Evolutionary conservation across 2,888 invertebrate species (phyloP).

Genomic region (Hemithea aestivaria): DNA sequence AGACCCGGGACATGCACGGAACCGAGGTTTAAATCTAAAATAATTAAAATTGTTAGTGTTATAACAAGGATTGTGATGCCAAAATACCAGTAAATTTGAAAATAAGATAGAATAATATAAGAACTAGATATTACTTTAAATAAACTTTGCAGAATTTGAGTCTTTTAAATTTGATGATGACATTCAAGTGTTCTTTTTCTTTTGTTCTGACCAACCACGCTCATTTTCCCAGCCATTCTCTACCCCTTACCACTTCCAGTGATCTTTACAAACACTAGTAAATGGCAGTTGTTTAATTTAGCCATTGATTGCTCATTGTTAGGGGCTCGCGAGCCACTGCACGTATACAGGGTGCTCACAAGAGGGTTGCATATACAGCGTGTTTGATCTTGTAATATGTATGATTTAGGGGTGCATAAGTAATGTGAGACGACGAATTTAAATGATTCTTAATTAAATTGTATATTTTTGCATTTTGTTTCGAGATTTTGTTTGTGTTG

Average conservation of each 20-base stretch:
- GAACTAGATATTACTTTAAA: too few species aligned
- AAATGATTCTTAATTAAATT: constrained; percentile 23
- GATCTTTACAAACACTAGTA: constrained; percentile 22
- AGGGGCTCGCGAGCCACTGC: constrained; percentile 50
- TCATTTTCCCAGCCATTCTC: background rate
- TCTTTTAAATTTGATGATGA: too few species aligned
- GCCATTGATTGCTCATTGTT: constrained; percentile 75
- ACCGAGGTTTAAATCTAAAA: too few species aligned
- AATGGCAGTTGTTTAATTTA: constrained; percentile 71
- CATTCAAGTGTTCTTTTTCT: too few species aligned
- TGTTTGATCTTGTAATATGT: constrained; percentile 47
- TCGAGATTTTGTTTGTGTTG: constrained; percentile 5
- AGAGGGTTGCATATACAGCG: constrained; percentile 49
- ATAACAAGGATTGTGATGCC: too few species aligned
- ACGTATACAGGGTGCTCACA: constrained; percentile 37
- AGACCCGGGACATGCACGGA: too few species aligned
- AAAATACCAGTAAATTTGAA: too few species aligned
- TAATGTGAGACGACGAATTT: constrained; percentile 26
- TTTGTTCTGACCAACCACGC: background rate
- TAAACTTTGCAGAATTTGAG: too few species aligned
- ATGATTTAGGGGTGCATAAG: constrained; percentile 35
- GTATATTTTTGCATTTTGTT: constrained; percentile 8
- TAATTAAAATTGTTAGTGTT: too few species aligned
- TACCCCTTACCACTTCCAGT: constrained; percentile 23
- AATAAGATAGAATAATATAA: too few species aligned